phyloP scores from a whole-genome alignment of 1,140 invertebrate species.

The Subanguina moxae region DNA sequence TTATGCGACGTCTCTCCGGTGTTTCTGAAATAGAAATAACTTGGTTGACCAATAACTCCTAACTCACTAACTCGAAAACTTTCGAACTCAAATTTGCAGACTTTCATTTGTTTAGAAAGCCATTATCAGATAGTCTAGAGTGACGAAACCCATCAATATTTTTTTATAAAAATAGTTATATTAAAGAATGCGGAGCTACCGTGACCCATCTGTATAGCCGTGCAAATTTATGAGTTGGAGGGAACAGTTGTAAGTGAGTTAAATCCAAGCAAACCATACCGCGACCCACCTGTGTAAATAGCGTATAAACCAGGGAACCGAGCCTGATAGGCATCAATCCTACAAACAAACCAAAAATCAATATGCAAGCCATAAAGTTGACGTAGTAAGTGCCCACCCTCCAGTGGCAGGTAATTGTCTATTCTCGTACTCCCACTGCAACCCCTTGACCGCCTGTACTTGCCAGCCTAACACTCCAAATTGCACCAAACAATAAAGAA shows the following conservation, averaged over 20 bases:
- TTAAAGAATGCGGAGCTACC: too few species aligned
- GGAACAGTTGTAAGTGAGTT: too few species aligned
- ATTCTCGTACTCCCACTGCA: slow-evolving; percentile 55
- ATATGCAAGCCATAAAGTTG: not conserved
- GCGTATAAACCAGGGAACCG: slow-evolving; percentile 56
- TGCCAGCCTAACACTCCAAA: slow-evolving; percentile 57
- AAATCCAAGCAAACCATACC: too few species aligned
- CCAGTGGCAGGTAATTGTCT: slow-evolving; percentile 48
- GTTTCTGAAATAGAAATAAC: slow-evolving; percentile 38
- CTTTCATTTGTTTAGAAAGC: too few species aligned
- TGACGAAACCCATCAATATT: too few species aligned
- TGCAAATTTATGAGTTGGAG: too few species aligned
- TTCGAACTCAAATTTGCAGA: too few species aligned
- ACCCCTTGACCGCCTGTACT: slow-evolving; percentile 44
- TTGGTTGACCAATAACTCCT: too few species aligned
- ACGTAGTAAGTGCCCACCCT: slow-evolving; percentile 16
- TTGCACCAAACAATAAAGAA: slow-evolving; percentile 54
- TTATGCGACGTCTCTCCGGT: slow-evolving; percentile 52
- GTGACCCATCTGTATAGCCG: too few species aligned
- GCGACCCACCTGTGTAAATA: slow-evolving; percentile 46
- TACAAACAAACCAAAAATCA: not conserved
- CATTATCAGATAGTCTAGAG: too few species aligned
- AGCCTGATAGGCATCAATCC: slow-evolving; percentile 51
- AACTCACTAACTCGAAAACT: too few species aligned
- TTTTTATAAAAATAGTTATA: not conserved